Conservation (phyloP, 2,888 invertebrate species). For the Metallyticus violacea region DNA sequence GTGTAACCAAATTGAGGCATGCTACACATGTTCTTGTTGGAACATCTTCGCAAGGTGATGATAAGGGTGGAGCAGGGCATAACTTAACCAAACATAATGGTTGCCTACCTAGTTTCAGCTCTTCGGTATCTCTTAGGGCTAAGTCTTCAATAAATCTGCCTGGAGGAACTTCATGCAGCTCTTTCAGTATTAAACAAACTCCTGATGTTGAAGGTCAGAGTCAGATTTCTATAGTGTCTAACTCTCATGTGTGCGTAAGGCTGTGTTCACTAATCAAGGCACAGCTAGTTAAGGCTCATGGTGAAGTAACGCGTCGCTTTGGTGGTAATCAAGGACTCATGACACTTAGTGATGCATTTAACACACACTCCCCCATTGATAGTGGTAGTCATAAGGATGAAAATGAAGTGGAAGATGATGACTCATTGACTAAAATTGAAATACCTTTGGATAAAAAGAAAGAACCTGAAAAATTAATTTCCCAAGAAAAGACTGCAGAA, state of each 20-base stretch:
- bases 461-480: background rate
- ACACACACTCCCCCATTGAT: constrained; percentile 56
- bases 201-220: background rate
- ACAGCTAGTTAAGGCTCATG: constrained; percentile 74
- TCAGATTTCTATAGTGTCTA: background rate
- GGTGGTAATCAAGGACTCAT: constrained; percentile 33
- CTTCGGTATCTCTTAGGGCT: background rate
- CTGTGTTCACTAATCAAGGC: constrained; percentile 75
- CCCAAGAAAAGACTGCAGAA: background rate
- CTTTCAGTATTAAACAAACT: background rate
- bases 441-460: background rate
- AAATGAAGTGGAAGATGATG: constrained; percentile 47
- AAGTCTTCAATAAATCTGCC: background rate
- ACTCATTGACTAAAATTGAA: constrained; percentile 1
- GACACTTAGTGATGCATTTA: constrained; percentile 37
- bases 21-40: background rate
- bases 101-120: background rate
- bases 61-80: background rate
- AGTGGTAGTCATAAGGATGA: constrained; percentile 39
- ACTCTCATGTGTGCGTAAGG: constrained; percentile 61
- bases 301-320: constrained; percentile 60
- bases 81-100: background rate
- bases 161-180: background rate
- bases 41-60: background rate
- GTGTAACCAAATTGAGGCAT: background rate